phyloP scores from a whole-genome alignment of 2,888 invertebrate species.

The Agrochola circellaris region DNA sequence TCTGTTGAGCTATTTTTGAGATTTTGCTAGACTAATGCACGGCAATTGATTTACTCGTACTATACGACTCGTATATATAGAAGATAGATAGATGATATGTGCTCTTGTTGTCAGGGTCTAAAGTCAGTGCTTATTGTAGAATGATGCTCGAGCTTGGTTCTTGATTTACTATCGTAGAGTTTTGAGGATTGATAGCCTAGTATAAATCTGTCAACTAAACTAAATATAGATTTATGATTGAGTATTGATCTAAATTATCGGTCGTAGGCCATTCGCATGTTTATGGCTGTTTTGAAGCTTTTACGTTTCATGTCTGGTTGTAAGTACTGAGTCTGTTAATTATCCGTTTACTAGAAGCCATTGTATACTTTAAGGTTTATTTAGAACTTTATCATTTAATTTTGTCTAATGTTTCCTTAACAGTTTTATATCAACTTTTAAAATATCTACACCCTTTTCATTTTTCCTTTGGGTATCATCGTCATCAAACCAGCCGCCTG shows the following conservation, averaged over 20 bases:
- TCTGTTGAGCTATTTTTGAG: too few relatives aligned
- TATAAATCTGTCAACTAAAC: background rate
- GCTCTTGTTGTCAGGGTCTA: background rate
- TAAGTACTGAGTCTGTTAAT: background rate
- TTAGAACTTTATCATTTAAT: background rate
- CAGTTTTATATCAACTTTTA: background rate
- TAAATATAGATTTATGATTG: slow-evolving; percentile 10
- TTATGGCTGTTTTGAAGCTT: slow-evolving; percentile 5
- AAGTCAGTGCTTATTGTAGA: background rate
- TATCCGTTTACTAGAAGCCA: background rate
- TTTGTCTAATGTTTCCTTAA: background rate
- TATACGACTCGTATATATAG: too few relatives aligned
- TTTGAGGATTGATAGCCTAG: background rate
- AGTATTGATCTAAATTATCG: slow-evolving; percentile 12
- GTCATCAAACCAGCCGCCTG: background rate
- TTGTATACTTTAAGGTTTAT: background rate
- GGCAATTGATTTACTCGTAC: too few relatives aligned
- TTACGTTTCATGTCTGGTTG: background rate
- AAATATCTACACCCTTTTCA: background rate
- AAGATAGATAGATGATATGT: background rate
- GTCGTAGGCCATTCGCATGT: background rate
- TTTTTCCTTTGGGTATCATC: background rate
- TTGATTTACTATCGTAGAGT: slow-evolving; percentile 12
- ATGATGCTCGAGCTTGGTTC: background rate
- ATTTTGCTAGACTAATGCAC: too few relatives aligned